Percentiles rank a stretch among this genome's conserved stretches.
Conservation (phyloP, 1,140 invertebrate genomes). For the Drosophila malerkotliana region DNA sequence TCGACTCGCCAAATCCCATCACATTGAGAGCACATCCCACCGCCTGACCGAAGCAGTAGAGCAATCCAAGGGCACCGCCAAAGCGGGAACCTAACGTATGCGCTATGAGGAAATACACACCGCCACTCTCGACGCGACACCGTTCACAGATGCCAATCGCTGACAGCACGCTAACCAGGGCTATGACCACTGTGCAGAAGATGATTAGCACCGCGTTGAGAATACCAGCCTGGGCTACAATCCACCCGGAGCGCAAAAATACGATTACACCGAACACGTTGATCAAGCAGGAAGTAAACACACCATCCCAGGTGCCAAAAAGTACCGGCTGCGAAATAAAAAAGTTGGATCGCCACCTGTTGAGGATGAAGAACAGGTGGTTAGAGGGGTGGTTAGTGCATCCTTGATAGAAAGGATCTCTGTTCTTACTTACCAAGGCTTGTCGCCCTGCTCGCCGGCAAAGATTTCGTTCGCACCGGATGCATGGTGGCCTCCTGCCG, state of each 20-base stretch:
- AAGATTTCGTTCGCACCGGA: slow-evolving; percentile 94
- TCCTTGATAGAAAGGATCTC: background rate
- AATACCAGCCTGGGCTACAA: slow-evolving; percentile 97
- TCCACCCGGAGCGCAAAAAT: slow-evolving; percentile 97
- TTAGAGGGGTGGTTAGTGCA: background rate
- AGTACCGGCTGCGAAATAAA: slow-evolving; percentile 96
- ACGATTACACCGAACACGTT: slow-evolving; percentile 99
- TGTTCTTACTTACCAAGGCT: slow-evolving; percentile 70
- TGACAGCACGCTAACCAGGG: slow-evolving; percentile 95
- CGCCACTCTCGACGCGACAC: slow-evolving; percentile 96
- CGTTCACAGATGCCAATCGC: slow-evolving; percentile 98
- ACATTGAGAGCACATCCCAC: slow-evolving; percentile 98
- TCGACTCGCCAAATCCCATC: slow-evolving; percentile 97
- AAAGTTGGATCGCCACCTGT: slow-evolving; percentile 96
- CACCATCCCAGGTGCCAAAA: slow-evolving; percentile 99
- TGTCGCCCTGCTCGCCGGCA: slow-evolving; percentile 91
- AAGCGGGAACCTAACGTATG: slow-evolving; percentile 96
- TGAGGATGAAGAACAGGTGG: slow-evolving; percentile 17
- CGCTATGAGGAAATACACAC: slow-evolving; percentile 97
- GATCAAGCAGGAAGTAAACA: slow-evolving; percentile 92
- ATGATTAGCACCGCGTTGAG: slow-evolving; percentile 94
- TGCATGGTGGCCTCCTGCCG: slow-evolving; percentile 91
- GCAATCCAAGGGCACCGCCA: slow-evolving; percentile 94
- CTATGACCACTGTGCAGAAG: slow-evolving; percentile 92
- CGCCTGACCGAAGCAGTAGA: slow-evolving; percentile 99